Evolutionary conservation across 1,140 invertebrate species (phyloP), one percentile per base, ranked within the genome.

Genomic region (Zaprionus tsacasi): DNA sequence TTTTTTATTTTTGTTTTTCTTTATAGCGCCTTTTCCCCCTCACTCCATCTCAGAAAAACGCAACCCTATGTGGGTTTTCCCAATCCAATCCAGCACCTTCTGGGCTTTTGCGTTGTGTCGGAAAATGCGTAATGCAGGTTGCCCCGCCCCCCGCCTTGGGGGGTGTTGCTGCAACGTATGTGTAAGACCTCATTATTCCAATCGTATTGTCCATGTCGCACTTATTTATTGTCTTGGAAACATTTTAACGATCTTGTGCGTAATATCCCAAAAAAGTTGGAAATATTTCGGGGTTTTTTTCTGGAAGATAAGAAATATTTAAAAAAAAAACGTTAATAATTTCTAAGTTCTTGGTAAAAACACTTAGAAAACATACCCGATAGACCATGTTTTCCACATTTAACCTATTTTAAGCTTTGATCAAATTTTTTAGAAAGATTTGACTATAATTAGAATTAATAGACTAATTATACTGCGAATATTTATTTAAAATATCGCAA

Each of bases 41-140:
- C 52, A 33, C 15, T 11, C 43, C 56, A 57, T n/a, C n/a, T n/a
- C n/a, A n/a, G 1, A 21, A 25, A 10, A 69, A 38, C 61, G 36
- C 52, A 40, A 48, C 61, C 61, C 64, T 50, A 21, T 30, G 12
- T 33, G 69, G 68, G 45, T 89, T 79, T 83, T 72, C 75, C 74
- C 57, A 78, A 76, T 76, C 76, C 21, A 21, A 88, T 72, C 71
- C 79, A 45, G 69, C 59, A 58, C 58, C 69, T 58, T 70, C 56
- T 64, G 69, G 54, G 69, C 72, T 70, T 75, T 75, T 70, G 67
- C 72, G 69, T 75, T 64, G 72, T 45, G 1, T n/a, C 35, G 64
- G 35, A 73, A 73, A 73, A 30, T 67, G 63, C 70, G 65, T 73
- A 73, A 60, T 73, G 70, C 70, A 73, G 70, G 70, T 73, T 68